phyloP scores from a whole-genome alignment of 2,888 invertebrate species.

The Platycheirus albimanus region DNA sequence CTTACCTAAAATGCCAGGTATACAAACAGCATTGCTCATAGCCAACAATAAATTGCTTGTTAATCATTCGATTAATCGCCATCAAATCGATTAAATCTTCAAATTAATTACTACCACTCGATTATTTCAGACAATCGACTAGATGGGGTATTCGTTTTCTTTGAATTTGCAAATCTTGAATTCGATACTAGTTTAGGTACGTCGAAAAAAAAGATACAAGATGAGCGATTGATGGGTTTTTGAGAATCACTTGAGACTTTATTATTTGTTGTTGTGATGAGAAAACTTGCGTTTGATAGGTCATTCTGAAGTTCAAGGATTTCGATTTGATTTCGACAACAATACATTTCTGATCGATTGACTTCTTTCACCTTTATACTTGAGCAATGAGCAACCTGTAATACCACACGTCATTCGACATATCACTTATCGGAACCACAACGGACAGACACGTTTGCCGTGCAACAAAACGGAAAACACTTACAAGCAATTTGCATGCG shows the following conservation, averaged over 20 bases:
- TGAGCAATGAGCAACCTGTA: neutral
- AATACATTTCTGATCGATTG: conserved; percentile 7
- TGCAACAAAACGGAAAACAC: neutral
- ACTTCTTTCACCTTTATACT: conserved; percentile 9
- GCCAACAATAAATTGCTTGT: conserved; percentile 31
- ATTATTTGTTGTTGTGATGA: too few species aligned
- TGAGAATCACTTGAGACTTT: conserved; percentile 4
- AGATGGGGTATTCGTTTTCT: conserved; percentile 10
- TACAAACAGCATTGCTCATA: neutral
- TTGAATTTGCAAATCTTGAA: neutral
- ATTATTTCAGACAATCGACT: conserved; percentile 3
- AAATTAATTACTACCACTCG: conserved; percentile 48
- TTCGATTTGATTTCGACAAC: neutral
- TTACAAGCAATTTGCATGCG: conserved; percentile 20
- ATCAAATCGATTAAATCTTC: conserved; percentile 36
- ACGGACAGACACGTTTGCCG: too few species aligned
- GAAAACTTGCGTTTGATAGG: neutral
- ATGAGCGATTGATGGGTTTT: neutral
- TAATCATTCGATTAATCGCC: conserved; percentile 46
- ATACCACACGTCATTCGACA: neutral
- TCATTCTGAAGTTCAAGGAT: conserved; percentile 34
- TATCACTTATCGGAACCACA: too few species aligned
- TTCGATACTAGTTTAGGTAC: neutral
- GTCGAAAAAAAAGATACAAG: neutral
- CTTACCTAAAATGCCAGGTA: neutral